Conservation (phyloP, 2,888 invertebrate genomes). For the Xanthia togata region DNA sequence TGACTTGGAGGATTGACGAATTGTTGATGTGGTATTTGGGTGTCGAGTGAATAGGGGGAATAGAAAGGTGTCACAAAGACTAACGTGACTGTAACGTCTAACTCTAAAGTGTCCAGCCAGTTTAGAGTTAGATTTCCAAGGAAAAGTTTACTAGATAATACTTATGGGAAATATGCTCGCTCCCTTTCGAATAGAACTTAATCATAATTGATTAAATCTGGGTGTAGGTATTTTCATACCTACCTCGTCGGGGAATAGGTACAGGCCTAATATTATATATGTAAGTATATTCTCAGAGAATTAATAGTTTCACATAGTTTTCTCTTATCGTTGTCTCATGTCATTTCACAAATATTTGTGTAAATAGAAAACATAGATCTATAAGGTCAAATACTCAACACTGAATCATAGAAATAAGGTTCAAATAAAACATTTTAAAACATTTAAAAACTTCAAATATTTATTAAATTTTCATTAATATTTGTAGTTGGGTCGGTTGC, state of each 20-base stretch:
- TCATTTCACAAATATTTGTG: background rate
- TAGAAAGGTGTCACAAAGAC: background rate
- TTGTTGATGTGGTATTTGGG: slow-evolving; percentile 1
- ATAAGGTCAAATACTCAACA: background rate
- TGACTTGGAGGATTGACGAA: slow-evolving; percentile 36
- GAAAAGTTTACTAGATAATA: no score
- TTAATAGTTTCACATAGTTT: background rate
- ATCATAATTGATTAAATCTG: no score
- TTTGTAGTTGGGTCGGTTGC: slow-evolving; percentile 70
- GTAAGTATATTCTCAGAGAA: background rate
- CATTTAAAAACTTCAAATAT: slow-evolving; percentile 2
- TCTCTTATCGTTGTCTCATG: background rate
- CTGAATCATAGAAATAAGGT: background rate
- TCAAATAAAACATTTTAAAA: background rate
- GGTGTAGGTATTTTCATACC: no score
- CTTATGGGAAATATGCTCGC: no score
- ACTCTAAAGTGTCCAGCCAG: no score
- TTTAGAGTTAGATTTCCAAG: no score
- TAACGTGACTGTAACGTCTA: no score
- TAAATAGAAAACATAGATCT: background rate
- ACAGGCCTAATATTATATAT: background rate
- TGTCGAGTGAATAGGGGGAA: background rate
- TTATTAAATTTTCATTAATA: slow-evolving; percentile 32
- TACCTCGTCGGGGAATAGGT: background rate
- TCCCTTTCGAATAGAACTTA: no score